Conservation (phyloP, 1,140 invertebrate genomes). For the Ctenoplectra terminalis region DNA sequence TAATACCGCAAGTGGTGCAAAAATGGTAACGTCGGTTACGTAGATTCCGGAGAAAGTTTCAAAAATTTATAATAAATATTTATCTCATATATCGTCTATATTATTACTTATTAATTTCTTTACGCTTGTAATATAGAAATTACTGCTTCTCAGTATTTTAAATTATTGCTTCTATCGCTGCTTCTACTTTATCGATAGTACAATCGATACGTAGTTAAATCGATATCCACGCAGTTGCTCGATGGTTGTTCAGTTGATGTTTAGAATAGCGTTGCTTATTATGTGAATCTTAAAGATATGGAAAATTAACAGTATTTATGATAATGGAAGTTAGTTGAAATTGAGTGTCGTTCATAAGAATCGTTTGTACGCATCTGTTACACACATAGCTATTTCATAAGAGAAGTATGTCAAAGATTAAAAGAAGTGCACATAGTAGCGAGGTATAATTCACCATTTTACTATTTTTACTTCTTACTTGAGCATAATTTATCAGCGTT, state of each 20-base stretch:
- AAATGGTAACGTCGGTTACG: too few relatives aligned
- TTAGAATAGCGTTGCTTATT: not conserved
- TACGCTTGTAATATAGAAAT: too few relatives aligned
- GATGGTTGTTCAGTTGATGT: not conserved
- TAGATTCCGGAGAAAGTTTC: too few relatives aligned
- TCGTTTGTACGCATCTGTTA: not conserved
- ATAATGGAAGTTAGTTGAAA: not conserved
- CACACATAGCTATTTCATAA: not conserved
- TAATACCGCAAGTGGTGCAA: too few relatives aligned
- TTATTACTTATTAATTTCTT: too few relatives aligned
- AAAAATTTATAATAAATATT: too few relatives aligned
- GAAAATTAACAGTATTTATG: not conserved
- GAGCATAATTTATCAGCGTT: not conserved
- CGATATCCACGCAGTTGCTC: not conserved
- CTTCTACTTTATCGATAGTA: not conserved
- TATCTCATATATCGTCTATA: too few relatives aligned
- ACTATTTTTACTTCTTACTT: not conserved
- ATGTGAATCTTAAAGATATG: not conserved
- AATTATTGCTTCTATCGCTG: not conserved
- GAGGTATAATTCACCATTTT: constrained; percentile 34
- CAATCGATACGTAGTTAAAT: not conserved
- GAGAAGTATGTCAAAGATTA: constrained; percentile 57
- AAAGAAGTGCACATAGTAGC: constrained; percentile 22
- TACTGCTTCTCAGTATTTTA: too few relatives aligned
- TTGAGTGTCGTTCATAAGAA: not conserved